Percentiles rank a stretch among this genome's conserved stretches.
These are phyloP conservation scores for Eugnorisma glareosa DNA, from an alignment of 2,888 invertebrate genomes.

Conservation along the genomic window DNA sequence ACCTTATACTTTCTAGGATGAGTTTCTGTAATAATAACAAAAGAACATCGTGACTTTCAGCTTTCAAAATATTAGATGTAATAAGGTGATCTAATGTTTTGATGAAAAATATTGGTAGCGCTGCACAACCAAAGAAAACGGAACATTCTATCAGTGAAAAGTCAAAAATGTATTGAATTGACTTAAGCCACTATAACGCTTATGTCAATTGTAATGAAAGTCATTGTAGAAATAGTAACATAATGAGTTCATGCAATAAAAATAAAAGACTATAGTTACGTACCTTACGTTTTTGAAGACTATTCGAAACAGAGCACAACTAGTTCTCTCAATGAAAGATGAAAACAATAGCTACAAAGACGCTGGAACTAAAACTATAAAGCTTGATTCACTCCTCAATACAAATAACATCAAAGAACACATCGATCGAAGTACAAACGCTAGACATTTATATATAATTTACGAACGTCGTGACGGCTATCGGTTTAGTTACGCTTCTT, in stretches of 20 bases:
- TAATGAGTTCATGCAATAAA: neutral
- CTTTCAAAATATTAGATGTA: no score
- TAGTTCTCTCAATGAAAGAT: neutral
- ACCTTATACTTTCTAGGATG: neutral
- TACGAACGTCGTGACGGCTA: constrained; percentile 82
- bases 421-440: constrained; percentile 73
- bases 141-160: neutral
- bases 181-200: neutral
- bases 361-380: constrained; percentile 13
- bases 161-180: neutral
- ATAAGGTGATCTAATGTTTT: no score
- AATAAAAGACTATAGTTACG: neutral
- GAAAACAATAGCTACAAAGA: constrained; percentile 20
- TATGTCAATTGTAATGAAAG: neutral
- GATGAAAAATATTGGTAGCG: neutral
- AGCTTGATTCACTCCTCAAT: constrained; percentile 32
- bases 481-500: constrained; percentile 80
- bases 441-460: constrained; percentile 78
- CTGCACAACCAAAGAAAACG: neutral
- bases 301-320: neutral
- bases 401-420: constrained; percentile 60
- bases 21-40: neutral
- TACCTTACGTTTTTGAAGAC: neutral
- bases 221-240: neutral
- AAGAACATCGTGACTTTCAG: neutral